These are phyloP conservation scores for Aspiorhynchus laticeps DNA, from an alignment of 2,113 vertebrate species.

Conservation along the genomic window DNA sequence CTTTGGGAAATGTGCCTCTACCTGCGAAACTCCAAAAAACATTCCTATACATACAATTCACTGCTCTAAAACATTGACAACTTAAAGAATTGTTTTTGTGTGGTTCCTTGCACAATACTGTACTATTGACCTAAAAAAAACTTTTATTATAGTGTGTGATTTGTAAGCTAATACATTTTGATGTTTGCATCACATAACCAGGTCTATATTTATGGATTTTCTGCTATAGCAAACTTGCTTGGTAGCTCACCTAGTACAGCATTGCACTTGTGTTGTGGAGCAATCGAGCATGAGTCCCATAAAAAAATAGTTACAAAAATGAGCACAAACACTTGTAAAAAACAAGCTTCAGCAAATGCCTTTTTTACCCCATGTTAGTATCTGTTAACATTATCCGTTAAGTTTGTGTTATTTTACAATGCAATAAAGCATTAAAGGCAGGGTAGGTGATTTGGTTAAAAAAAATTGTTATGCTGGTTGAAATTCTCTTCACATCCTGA, in stretches of 20 bases:
- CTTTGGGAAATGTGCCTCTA: background rate
- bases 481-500: no score
- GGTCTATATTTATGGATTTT: background rate
- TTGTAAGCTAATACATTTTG: background rate
- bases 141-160: background rate
- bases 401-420: background rate
- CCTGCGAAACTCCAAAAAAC: background rate
- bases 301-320: no score
- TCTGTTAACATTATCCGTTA: background rate
- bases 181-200: background rate
- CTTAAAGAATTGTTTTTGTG: no score
- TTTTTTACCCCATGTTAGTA: no score
- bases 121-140: no score
- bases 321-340: background rate
- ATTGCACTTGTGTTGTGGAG: background rate
- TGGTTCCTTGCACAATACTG: no score
- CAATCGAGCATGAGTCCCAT: no score
- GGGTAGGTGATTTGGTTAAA: no score
- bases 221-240: background rate
- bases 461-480: no score
- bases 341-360: background rate
- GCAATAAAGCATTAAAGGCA: background rate
- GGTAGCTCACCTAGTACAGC: background rate
- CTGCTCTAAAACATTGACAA: no score
- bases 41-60: background rate